A percentile compares a stretch with the other conserved stretches of the same genome.
Conservation (phyloP, 2,113 vertebrate genomes). For the Heterochromis multidens region DNA sequence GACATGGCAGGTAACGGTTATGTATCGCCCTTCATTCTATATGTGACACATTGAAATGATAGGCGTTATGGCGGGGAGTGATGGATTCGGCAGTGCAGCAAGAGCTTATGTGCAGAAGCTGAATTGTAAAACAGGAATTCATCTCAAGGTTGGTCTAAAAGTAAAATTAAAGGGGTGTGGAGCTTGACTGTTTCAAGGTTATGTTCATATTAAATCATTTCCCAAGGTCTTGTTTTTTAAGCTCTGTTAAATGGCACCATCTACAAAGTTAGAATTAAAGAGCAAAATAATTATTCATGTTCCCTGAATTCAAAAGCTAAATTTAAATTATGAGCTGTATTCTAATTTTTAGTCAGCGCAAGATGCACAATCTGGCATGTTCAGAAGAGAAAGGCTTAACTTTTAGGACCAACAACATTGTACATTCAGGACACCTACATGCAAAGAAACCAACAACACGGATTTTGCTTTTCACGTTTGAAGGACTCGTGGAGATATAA, state of each 20-base stretch:
- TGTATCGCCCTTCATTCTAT: conserved; percentile 43
- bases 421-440: not conserved
- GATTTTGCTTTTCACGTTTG: not conserved
- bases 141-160: conserved; percentile 61
- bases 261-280: not conserved
- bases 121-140: conserved; percentile 43
- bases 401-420: not conserved
- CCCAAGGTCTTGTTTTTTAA: conserved; percentile 28
- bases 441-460: not conserved
- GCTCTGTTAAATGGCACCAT: conserved; percentile 3
- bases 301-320: not conserved
- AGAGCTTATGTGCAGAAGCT: conserved; percentile 39
- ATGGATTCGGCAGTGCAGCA: conserved; percentile 47
- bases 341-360: not conserved
- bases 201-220: conserved; percentile 27
- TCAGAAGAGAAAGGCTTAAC: not conserved
- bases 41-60: conserved; percentile 65
- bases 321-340: not conserved
- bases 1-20: conserved; percentile 59
- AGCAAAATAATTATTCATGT: not conserved
- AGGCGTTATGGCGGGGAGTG: conserved; percentile 30
- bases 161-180: conserved; percentile 52
- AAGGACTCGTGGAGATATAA: not conserved
- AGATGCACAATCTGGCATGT: not conserved
- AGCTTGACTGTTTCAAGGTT: conserved; percentile 50